Evolutionary conservation across 2,797 vertebrate species (phyloP), one percentile per base, ranked within the genome.

Genomic region (Diceros bicornis): DNA sequence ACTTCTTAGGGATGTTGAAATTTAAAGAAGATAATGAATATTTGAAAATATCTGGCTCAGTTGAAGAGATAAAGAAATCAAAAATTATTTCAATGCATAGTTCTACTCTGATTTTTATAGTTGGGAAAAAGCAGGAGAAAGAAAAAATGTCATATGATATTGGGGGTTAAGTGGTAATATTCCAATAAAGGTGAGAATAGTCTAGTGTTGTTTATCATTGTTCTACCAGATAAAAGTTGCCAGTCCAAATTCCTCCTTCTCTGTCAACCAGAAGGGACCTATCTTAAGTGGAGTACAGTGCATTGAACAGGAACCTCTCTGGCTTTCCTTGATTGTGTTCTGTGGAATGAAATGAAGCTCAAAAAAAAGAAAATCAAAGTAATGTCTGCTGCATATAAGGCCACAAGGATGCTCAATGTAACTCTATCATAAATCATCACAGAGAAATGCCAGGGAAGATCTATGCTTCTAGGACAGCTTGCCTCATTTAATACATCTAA

Each of bases 381-480:
- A 96, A 93, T 91, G 71, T 21, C 59, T 86, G 84, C 94, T 93
- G 84, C 94, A 91, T 94, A 95, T 85, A 89, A 97, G 97, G 75
- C 95, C 75, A 97, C 92, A 98, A 98, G 97, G 98, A 95, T 83
- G 95, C 68, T 96, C 93, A 93, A 68, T 86, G 64, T 90, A 97
- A 96, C 96, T 92, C 91, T 94, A 90, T 97, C 85, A 96, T 97
- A 98, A 98, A 98, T 97, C 97, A 98, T 92, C 82, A 85, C 69
- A 95, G 87, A 97, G 79, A 93, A 95, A 64, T 92, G 96, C 86
- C 92, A 83, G 47, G 66, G 88, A 97, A 97, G 86, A 97, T 95
- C 97, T 96, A 96, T 92, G 90, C 83, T 91, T 97, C 84, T 9
- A 94, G 50, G 75, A 97, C 95, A 97, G 91, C 37, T 95, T 78